These are phyloP conservation scores for Pica pica DNA, from an alignment of 2,113 vertebrate genomes.

Conservation along the genomic window DNA sequence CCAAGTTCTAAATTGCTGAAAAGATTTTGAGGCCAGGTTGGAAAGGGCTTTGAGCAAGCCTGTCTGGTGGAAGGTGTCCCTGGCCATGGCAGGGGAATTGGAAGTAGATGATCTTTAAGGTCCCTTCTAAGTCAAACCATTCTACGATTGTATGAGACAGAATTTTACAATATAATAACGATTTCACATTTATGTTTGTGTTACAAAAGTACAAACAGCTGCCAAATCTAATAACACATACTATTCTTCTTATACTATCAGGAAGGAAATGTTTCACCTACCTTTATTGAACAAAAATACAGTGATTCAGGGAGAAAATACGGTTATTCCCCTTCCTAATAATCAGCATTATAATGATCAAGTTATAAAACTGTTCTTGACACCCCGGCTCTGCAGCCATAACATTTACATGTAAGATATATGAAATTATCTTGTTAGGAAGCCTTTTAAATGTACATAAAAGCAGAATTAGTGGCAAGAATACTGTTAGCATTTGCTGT, in stretches of 20 bases:
- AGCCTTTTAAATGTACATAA: neutral
- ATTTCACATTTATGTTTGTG: neutral
- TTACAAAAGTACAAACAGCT: neutral
- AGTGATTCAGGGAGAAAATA: neutral
- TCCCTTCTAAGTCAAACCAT: neutral
- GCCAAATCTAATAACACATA: neutral
- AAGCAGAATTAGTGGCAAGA: neutral
- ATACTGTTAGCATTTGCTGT: neutral
- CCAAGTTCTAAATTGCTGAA: neutral
- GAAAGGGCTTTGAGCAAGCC: neutral
- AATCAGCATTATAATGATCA: neutral
- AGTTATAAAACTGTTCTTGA: neutral
- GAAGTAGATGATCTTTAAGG: neutral
- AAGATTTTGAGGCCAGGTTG: neutral
- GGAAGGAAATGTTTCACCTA: neutral
- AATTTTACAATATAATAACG: neutral
- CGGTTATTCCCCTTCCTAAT: neutral
- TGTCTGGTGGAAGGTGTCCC: neutral
- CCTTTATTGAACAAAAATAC: neutral
- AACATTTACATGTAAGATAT: neutral
- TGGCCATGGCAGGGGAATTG: neutral
- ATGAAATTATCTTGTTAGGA: neutral
- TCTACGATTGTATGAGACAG: neutral
- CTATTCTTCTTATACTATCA: neutral
- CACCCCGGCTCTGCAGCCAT: neutral